Evolutionary conservation across 1,140 invertebrate species (phyloP).

Genomic region (Venustaconcha ellipsiformis): DNA sequence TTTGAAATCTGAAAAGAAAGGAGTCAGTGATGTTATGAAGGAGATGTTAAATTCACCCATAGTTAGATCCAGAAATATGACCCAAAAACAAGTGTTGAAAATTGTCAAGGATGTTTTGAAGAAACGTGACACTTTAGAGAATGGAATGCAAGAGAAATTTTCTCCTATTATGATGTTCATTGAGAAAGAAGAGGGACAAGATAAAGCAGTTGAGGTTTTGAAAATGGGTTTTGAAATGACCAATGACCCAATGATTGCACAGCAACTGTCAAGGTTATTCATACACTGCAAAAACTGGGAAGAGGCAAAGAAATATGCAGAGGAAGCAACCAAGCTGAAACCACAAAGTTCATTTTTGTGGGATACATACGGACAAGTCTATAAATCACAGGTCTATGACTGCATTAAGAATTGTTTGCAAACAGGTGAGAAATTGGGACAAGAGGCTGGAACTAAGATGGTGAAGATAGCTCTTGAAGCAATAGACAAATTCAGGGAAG

Average conservation of each 20-base stretch:
- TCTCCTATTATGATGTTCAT: constrained; percentile 37
- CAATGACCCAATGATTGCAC: constrained; percentile 42
- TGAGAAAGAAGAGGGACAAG: constrained; percentile 26
- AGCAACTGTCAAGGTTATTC: constrained; percentile 43
- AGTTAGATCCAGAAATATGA: constrained; percentile 21
- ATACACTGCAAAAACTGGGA: constrained; percentile 42
- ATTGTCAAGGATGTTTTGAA: constrained; percentile 39
- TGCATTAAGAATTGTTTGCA: constrained; percentile 5
- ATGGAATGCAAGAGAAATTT: constrained; percentile 30
- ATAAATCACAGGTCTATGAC: constrained; percentile 31
- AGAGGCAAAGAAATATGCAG: constrained; percentile 37
- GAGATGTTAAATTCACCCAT: constrained; percentile 26
- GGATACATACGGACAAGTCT: constrained; percentile 48
- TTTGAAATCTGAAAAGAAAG: constrained; percentile 11
- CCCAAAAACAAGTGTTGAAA: constrained; percentile 21
- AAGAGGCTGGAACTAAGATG: constrained; percentile 13
- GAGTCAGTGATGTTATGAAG: constrained; percentile 31
- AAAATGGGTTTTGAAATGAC: constrained; percentile 28
- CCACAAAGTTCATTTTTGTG: constrained; percentile 42
- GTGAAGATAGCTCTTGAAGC: constrained; percentile 23
- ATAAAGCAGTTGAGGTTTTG: constrained; percentile 35
- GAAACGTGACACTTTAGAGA: constrained; percentile 21
- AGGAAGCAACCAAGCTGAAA: constrained; percentile 21
- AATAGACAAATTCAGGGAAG: constrained; percentile 37
- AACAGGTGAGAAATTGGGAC: constrained; percentile 9